phyloP scores from a whole-genome alignment of 2,113 vertebrate species.

The Neopipo cinnamomea region DNA sequence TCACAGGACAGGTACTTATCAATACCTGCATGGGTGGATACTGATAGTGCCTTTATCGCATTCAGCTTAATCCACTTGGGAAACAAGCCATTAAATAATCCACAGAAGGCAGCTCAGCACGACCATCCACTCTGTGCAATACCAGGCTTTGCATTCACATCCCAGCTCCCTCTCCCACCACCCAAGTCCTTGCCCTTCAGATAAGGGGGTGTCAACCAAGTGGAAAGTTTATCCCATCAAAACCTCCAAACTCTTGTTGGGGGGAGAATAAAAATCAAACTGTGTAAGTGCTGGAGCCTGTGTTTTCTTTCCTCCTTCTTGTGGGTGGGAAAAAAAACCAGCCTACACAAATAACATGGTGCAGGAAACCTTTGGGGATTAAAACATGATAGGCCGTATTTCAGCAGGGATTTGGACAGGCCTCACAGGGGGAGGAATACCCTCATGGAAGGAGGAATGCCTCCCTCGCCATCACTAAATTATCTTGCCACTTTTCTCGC shows the following conservation, averaged over 20 bases:
- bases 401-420: constrained; percentile 20
- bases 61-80: neutral
- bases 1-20: neutral
- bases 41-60: rapidly evolving
- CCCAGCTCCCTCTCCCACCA: neutral
- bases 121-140: neutral
- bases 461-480: neutral
- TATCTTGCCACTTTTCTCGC: neutral
- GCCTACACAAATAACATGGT: neutral
- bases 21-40: neutral
- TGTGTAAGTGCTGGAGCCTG: neutral
- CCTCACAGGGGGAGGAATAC: neutral
- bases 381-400: neutral
- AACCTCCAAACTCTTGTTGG: neutral
- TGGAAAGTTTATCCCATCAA: neutral
- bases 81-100: neutral
- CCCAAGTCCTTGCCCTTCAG: neutral
- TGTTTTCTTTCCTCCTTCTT: neutral
- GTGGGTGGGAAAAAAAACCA: neutral
- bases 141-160: neutral
- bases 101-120: neutral
- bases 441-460: neutral
- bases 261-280: neutral
- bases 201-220: neutral
- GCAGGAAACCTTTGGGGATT: neutral